A percentile compares a stretch with the other conserved stretches of the same genome.
Evolutionary conservation across 2,113 vertebrate species (phyloP).

Genomic region (Strix aluco): DNA sequence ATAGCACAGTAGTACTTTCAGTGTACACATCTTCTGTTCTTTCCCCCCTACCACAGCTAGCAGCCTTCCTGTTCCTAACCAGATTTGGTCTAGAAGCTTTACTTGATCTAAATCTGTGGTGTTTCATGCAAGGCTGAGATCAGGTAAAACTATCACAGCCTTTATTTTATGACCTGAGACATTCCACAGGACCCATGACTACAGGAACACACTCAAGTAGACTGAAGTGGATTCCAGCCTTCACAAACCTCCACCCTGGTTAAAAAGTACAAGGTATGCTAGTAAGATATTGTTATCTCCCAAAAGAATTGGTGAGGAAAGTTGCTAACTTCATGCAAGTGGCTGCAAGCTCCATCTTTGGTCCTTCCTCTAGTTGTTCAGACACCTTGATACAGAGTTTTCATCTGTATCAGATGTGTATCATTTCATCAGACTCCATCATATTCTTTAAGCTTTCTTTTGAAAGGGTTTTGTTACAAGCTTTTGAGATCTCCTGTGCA

Average conservation of each 20-base stretch:
- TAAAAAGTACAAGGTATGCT: neutral
- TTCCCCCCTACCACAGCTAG: fast-evolving
- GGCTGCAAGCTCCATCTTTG: neutral
- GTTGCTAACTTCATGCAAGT: neutral
- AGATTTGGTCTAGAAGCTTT: neutral
- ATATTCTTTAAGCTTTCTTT: neutral
- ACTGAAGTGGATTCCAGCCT: neutral
- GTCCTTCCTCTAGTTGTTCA: neutral
- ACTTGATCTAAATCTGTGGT: neutral
- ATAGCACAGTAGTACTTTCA: neutral
- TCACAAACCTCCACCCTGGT: neutral
- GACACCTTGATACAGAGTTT: neutral
- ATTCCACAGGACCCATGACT: neutral
- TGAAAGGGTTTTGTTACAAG: neutral
- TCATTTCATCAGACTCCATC: neutral
- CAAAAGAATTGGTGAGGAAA: neutral
- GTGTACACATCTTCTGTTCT: neutral
- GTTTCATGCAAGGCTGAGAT: neutral
- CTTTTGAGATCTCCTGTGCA: neutral
- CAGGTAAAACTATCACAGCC: neutral
- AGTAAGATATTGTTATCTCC: neutral
- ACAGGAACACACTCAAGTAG: neutral
- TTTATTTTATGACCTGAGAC: neutral
- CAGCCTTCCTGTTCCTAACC: neutral
- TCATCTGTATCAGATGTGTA: neutral